A percentile compares a stretch with the other conserved stretches of the same genome.
phyloP scores from a whole-genome alignment of 2,888 invertebrate genomes.

The Zele albiditarsus region DNA sequence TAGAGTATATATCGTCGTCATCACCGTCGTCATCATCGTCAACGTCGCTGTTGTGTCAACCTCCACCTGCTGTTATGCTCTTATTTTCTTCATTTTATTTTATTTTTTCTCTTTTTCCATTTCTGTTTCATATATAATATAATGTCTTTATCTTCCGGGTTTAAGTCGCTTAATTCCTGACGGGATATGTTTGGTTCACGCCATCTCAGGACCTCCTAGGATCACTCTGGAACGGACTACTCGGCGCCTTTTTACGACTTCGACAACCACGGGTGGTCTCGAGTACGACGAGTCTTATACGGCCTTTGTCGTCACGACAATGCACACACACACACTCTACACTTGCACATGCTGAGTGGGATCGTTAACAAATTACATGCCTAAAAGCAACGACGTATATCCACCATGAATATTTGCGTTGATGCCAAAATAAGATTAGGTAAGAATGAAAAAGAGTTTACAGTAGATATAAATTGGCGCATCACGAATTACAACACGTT shows the following conservation, averaged over 20 bases:
- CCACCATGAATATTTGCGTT: neutral
- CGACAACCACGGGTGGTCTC: slow-evolving; percentile 52
- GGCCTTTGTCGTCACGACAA: slow-evolving; percentile 52
- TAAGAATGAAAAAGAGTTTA: too few relatives aligned
- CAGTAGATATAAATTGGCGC: neutral
- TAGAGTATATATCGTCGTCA: slow-evolving; percentile 2
- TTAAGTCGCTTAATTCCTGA: slow-evolving; percentile 17
- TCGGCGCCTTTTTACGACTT: slow-evolving; percentile 54
- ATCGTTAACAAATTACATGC: slow-evolving; percentile 12
- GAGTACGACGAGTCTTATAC: slow-evolving; percentile 34
- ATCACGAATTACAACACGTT: neutral
- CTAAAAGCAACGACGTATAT: neutral
- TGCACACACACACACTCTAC: slow-evolving; percentile 7
- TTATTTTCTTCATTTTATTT: neutral
- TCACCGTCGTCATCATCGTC: neutral
- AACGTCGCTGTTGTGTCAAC: neutral
- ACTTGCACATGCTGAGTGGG: neutral
- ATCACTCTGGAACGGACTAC: slow-evolving; percentile 49
- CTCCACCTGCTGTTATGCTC: neutral
- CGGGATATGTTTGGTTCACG: slow-evolving; percentile 21
- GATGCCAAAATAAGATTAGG: too few relatives aligned
- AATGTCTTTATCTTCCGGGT: slow-evolving; percentile 16
- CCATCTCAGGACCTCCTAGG: slow-evolving; percentile 49
- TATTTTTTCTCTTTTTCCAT: neutral
- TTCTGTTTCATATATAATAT: neutral